Evolutionary conservation across 2,888 invertebrate genomes (phyloP).

Genomic region (Lasius platythorax): DNA sequence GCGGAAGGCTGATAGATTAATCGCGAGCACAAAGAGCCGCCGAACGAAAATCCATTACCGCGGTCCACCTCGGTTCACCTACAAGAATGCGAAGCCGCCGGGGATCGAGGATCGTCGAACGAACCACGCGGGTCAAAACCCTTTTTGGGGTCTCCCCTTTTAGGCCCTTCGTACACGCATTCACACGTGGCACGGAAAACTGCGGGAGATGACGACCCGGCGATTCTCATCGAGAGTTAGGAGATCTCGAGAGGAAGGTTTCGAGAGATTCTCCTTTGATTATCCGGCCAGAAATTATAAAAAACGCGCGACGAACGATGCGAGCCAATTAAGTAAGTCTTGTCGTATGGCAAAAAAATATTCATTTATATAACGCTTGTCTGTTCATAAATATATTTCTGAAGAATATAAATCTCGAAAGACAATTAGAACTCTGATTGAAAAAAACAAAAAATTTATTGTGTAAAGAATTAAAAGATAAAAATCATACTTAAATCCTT

Average conservation of each 20-base stretch:
- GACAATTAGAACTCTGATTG: neutral
- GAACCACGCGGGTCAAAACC: conserved; percentile 55
- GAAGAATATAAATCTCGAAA: neutral
- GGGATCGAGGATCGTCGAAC: conserved; percentile 44
- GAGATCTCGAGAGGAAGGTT: conserved; percentile 12
- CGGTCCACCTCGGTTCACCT: conserved; percentile 55
- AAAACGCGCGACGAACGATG: conserved; percentile 57
- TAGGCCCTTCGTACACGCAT: conserved; percentile 10
- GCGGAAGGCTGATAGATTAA: conserved; percentile 57
- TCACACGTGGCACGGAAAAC: neutral
- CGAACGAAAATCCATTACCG: conserved; percentile 69
- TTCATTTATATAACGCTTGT: neutral
- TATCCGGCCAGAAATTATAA: conserved; percentile 55
- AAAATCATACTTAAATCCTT: neutral
- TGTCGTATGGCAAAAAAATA: neutral
- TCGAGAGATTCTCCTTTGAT: conserved; percentile 34
- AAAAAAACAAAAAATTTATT: neutral
- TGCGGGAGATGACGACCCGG: conserved; percentile 31
- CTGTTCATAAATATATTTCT: neutral
- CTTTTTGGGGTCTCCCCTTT: conserved; percentile 38
- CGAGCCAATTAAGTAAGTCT: conserved; percentile 70
- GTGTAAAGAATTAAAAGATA: neutral
- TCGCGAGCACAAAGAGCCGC: conserved; percentile 65
- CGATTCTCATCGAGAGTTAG: conserved; percentile 50
- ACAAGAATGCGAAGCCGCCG: conserved; percentile 58